A percentile compares a stretch with the other conserved stretches of the same genome.
Evolutionary conservation across 2,113 vertebrate species (phyloP).

Genomic region (Gymnogyps californianus): DNA sequence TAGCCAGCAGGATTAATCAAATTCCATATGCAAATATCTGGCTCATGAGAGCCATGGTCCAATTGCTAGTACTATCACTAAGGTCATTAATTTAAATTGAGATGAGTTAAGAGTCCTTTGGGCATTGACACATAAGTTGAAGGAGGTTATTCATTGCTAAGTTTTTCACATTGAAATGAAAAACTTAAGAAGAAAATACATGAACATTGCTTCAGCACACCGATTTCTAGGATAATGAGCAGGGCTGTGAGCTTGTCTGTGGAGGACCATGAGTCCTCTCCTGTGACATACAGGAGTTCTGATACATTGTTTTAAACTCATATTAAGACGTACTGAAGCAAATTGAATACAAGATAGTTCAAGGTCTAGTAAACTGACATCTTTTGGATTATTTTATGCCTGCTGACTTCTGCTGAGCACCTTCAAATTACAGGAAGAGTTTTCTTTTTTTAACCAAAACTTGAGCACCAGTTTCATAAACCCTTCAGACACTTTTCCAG

Average conservation of each 20-base stretch:
- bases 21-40: conserved; percentile 56
- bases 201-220: background rate
- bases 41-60: conserved; percentile 57
- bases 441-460: background rate
- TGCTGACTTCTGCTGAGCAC: background rate
- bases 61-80: conserved; percentile 52
- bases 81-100: conserved; percentile 70
- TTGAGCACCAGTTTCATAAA: background rate
- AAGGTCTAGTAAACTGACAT: background rate
- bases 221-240: background rate
- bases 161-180: background rate
- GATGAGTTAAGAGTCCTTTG: conserved; percentile 60
- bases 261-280: background rate
- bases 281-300: background rate
- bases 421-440: background rate
- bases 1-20: conserved; percentile 65
- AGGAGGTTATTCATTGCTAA: conserved; percentile 25
- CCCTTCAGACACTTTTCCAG: background rate
- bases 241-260: background rate
- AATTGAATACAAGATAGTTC: background rate
- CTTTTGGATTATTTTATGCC: background rate
- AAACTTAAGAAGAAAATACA: background rate
- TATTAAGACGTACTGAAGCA: background rate
- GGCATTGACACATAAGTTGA: conserved; percentile 46
- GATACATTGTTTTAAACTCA: background rate